Evolutionary conservation across 2,797 vertebrate species (phyloP).

Genomic region (Halcyon badia): DNA sequence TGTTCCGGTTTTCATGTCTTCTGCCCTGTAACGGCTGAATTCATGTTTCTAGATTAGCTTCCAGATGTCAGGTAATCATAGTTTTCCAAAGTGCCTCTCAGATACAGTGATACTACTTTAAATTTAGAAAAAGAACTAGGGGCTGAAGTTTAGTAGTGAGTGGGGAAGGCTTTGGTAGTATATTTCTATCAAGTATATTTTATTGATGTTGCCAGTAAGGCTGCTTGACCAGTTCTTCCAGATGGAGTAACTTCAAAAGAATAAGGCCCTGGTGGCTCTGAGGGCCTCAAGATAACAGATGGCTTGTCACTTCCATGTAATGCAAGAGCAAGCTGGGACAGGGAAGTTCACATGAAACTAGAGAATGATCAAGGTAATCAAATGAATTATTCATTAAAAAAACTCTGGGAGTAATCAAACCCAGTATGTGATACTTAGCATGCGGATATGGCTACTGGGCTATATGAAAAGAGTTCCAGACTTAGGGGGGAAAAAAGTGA

Average conservation of each 20-base stretch:
- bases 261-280: neutral
- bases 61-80: neutral
- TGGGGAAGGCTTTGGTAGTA: neutral
- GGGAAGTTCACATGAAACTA: constrained; percentile 29
- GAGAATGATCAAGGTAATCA: constrained; percentile 45
- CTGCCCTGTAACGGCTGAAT: neutral
- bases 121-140: neutral
- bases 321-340: constrained; percentile 45
- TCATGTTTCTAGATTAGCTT: neutral
- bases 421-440: neutral
- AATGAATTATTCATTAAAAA: constrained; percentile 69
- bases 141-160: neutral
- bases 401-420: constrained; percentile 53
- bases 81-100: neutral
- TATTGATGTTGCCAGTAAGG: neutral
- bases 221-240: constrained; percentile 7
- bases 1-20: neutral
- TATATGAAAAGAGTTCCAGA: neutral
- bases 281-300: constrained; percentile 39
- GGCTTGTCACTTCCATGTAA: constrained; percentile 50
- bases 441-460: neutral
- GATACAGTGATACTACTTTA: neutral
- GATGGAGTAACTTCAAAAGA: neutral
- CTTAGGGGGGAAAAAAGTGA: neutral
- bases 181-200: neutral